A percentile compares a stretch with the other conserved stretches of the same genome.
phyloP scores from a whole-genome alignment of 2,888 invertebrate genomes.

The Lampropteryx suffumata region DNA sequence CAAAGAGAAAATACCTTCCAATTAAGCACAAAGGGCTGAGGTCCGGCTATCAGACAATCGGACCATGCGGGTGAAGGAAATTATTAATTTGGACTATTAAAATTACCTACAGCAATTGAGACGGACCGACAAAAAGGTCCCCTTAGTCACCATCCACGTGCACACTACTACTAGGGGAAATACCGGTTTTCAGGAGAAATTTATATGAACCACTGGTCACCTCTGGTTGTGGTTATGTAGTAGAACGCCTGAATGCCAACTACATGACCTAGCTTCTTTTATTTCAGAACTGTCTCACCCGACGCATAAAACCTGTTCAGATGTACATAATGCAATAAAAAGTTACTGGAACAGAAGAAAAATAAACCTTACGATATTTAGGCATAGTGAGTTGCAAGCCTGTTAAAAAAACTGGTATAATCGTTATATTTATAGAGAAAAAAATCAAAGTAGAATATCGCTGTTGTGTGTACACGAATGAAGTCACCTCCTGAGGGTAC shows the following conservation, averaged over 20 bases:
- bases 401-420: too few species aligned
- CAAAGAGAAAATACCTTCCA: slow-evolving; percentile 57
- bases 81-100: slow-evolving; percentile 72
- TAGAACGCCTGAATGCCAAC: too few species aligned
- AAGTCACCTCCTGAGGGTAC: slow-evolving; percentile 21
- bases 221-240: too few species aligned
- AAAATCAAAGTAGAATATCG: background rate
- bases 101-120: slow-evolving; percentile 66
- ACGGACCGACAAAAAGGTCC: slow-evolving; percentile 58
- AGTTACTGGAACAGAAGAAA: too few species aligned
- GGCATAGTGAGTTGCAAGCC: too few species aligned
- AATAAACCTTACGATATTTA: too few species aligned
- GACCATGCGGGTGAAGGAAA: slow-evolving; percentile 62
- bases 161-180: slow-evolving; percentile 20
- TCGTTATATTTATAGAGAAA: too few species aligned
- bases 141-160: slow-evolving; percentile 31
- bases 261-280: too few species aligned
- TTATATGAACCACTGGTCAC: too few species aligned
- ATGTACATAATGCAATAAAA: too few species aligned
- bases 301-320: too few species aligned
- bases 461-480: slow-evolving; percentile 12
- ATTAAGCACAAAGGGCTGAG: slow-evolving; percentile 61
- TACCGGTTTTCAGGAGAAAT: background rate
- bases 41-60: slow-evolving; percentile 39
- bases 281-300: too few species aligned